A percentile compares a stretch with the other conserved stretches of the same genome.
Conservation (phyloP, 2,113 vertebrate genomes). For the Spizaetus ornatus region DNA sequence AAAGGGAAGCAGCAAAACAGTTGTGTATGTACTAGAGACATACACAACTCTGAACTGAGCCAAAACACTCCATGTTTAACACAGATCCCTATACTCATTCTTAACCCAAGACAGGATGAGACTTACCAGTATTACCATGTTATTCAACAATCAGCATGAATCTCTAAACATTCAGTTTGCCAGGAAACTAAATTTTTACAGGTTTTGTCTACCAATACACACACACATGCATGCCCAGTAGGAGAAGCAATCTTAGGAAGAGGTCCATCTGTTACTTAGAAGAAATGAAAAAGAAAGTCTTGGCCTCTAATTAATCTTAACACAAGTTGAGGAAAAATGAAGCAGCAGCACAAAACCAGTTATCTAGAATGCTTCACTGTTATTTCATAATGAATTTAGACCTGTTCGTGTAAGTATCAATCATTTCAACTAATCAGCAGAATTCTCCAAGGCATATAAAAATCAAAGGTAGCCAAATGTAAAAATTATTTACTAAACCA, state of each 20-base stretch:
- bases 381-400: background rate
- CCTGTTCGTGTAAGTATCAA: background rate
- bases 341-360: background rate
- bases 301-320: background rate
- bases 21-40: background rate
- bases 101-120: background rate
- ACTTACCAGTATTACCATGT: background rate
- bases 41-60: background rate
- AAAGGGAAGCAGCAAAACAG: background rate
- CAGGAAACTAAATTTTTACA: background rate
- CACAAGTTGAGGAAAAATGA: background rate
- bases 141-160: background rate
- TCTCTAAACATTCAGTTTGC: background rate
- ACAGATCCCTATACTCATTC: background rate
- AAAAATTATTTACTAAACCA: background rate
- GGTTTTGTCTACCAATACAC: background rate
- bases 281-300: background rate
- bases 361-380: background rate
- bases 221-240: background rate
- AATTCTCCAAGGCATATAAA: background rate
- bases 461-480: background rate
- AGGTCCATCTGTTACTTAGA: background rate
- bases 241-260: background rate
- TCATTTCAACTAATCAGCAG: background rate
- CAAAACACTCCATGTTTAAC: background rate